Conservation (phyloP, 2,888 invertebrate genomes). For the Anthophora plumipes region DNA sequence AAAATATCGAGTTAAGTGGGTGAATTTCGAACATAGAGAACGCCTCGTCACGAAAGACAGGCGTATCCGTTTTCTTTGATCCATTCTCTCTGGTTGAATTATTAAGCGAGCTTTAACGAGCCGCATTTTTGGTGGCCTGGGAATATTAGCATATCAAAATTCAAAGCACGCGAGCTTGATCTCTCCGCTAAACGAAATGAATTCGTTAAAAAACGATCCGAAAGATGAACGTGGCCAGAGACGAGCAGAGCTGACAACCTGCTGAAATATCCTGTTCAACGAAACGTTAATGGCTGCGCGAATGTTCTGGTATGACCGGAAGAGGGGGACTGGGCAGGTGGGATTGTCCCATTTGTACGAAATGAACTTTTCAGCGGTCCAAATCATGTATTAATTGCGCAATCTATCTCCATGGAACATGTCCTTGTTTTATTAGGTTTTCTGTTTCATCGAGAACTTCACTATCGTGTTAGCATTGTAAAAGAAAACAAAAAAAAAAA, state of each 20-base stretch:
- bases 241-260: neutral
- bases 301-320: neutral
- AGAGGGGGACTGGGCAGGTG: neutral
- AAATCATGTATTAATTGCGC: constrained; percentile 2
- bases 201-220: constrained; percentile 45
- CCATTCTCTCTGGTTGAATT: no score
- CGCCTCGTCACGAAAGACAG: neutral
- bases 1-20: constrained; percentile 1
- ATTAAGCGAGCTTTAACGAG: constrained; percentile 58
- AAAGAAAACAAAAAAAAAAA: no score
- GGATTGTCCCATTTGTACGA: constrained; percentile 21
- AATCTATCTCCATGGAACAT: neutral
- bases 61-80: no score
- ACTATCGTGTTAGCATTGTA: no score
- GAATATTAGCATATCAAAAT: constrained; percentile 47
- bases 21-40: neutral
- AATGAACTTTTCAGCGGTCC: constrained; percentile 7
- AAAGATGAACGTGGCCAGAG: neutral
- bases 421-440: neutral
- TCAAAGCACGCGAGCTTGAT: constrained; percentile 28
- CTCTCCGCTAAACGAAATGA: constrained; percentile 33
- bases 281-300: constrained; percentile 29
- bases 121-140: constrained; percentile 35
- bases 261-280: constrained; percentile 27
- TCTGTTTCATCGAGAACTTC: neutral